Conservation (phyloP, 1,140 invertebrate species). For the Sweltsa coloradensis region DNA sequence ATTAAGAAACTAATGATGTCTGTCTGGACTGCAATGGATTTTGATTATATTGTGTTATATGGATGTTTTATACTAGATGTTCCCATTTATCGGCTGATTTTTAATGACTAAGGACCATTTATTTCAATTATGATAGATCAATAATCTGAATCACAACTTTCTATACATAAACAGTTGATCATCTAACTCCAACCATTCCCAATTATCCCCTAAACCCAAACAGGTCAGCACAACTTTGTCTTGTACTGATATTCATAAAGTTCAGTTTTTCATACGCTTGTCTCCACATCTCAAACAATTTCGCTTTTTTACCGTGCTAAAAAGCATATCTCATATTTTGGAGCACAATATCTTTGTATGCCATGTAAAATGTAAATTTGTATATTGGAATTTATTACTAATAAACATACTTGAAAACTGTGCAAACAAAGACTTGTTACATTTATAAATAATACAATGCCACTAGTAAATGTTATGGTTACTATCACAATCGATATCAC, state of each 20-base stretch:
- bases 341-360: constrained; percentile 5
- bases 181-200: background rate
- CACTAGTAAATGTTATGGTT: too few species aligned
- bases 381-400: constrained; percentile 6
- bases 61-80: too few species aligned
- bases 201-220: background rate
- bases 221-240: background rate
- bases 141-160: too few species aligned
- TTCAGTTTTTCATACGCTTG: background rate
- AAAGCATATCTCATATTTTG: constrained; percentile 1
- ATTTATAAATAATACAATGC: too few species aligned
- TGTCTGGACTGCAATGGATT: too few species aligned
- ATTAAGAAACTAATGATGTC: too few species aligned
- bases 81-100: too few species aligned
- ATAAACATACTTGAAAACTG: constrained; percentile 1
- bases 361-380: constrained; percentile 7
- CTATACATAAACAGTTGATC: background rate
- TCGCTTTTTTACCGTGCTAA: constrained; percentile 1
- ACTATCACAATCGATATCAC: too few species aligned
- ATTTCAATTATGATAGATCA: too few species aligned
- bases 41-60: too few species aligned
- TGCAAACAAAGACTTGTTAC: too few species aligned
- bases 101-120: too few species aligned
- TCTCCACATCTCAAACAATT: background rate
- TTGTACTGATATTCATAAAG: background rate